Conservation (phyloP, 2,113 vertebrate species). For the Notechis scutatus region DNA sequence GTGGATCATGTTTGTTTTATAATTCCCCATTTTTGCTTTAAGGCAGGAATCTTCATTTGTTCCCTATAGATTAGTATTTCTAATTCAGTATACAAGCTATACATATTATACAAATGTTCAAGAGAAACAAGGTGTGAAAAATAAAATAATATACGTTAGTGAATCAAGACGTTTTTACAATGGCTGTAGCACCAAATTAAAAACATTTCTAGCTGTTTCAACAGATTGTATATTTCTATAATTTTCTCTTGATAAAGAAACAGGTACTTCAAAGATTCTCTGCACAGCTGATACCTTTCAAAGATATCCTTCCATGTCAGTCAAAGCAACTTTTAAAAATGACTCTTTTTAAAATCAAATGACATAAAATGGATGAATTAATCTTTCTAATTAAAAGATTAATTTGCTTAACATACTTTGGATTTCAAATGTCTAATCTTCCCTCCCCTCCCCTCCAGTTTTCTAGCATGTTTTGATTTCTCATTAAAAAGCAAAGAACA, state of each 20-base stretch:
- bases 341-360: neutral
- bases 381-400: neutral
- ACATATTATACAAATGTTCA: neutral
- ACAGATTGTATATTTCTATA: neutral
- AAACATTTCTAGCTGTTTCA: neutral
- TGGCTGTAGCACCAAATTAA: no score
- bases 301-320: neutral
- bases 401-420: neutral
- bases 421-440: neutral
- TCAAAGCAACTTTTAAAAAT: neutral
- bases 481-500: neutral
- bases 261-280: neutral
- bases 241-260: neutral
- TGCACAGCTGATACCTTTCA: neutral
- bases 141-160: neutral
- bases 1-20: neutral
- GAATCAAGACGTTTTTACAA: neutral
- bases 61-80: neutral
- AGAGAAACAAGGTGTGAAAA: neutral
- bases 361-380: neutral
- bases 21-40: neutral
- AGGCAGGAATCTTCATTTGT: neutral
- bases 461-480: neutral
- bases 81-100: neutral
- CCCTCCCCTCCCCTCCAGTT: no score